Evolutionary conservation across 2,113 vertebrate species (phyloP).

Genomic region (Sorex araneus): DNA sequence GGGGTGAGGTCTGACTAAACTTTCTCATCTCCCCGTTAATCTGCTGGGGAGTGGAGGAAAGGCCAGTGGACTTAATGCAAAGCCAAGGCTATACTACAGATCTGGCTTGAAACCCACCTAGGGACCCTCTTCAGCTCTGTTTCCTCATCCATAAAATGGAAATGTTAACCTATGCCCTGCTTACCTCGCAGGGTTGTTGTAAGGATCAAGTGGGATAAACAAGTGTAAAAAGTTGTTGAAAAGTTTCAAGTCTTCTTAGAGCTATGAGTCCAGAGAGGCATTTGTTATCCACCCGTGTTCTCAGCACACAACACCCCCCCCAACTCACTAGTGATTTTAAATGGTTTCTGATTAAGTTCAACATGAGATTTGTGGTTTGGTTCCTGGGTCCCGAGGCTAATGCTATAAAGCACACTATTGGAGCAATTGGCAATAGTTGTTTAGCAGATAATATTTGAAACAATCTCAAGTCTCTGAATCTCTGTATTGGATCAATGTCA

Average conservation of each 20-base stretch:
- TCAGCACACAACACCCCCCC: neutral
- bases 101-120: neutral
- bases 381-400: constrained; percentile 18
- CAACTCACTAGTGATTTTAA: constrained; percentile 16
- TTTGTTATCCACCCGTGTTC: constrained; percentile 14
- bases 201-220: constrained; percentile 72
- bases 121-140: constrained; percentile 54
- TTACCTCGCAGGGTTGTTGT: constrained; percentile 38
- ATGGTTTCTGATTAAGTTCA: constrained; percentile 63
- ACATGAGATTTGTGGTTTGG: neutral
- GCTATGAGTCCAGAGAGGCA: neutral
- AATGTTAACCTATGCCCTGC: constrained; percentile 57
- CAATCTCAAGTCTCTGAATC: constrained; percentile 34
- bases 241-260: constrained; percentile 66
- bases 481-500: constrained; percentile 14
- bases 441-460: constrained; percentile 1
- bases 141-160: constrained; percentile 75
- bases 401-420: constrained; percentile 16
- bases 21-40: neutral
- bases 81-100: constrained; percentile 2
- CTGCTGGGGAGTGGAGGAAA: constrained; percentile 48
- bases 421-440: neutral
- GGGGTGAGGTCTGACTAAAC: constrained; percentile 26
- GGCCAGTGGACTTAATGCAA: neutral
- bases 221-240: constrained; percentile 55